These are phyloP conservation scores for Parelbella ahira DNA, from an alignment of 2,888 invertebrate species.

Conservation along the genomic window DNA sequence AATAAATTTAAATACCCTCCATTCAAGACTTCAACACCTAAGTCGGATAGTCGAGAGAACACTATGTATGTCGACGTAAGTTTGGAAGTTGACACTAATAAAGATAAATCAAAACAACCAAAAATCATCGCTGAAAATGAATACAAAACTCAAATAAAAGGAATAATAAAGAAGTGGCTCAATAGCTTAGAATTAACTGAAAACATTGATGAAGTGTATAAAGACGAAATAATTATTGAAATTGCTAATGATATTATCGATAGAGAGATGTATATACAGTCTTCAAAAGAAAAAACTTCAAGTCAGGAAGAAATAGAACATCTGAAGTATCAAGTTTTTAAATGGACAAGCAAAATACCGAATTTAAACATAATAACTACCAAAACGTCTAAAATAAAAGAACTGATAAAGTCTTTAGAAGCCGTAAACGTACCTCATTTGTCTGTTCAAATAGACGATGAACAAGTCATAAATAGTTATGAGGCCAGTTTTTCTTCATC, in stretches of 20 bases:
- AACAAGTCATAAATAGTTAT: background rate
- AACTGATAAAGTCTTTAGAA: slow-evolving; percentile 34
- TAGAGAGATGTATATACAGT: slow-evolving; percentile 46
- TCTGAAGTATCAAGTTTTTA: slow-evolving; percentile 49
- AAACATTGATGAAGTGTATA: slow-evolving; percentile 29
- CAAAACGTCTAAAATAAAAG: slow-evolving; percentile 32
- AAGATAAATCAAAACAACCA: too few relatives aligned
- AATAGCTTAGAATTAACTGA: slow-evolving; percentile 2
- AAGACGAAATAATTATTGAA: slow-evolving; percentile 34
- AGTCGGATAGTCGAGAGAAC: background rate
- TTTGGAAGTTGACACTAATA: too few relatives aligned
- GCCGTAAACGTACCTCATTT: slow-evolving; percentile 1
- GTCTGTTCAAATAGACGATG: background rate
- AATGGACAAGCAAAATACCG: slow-evolving; percentile 38
- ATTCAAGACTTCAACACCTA: slow-evolving; percentile 18
- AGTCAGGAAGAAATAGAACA: slow-evolving; percentile 44
- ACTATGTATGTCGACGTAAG: too few relatives aligned
- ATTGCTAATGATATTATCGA: slow-evolving; percentile 45
- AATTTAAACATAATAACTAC: slow-evolving; percentile 31
- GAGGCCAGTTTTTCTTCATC: background rate
- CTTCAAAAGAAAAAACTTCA: slow-evolving; percentile 35
- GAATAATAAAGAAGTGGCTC: slow-evolving; percentile 14
- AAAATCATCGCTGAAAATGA: too few relatives aligned
- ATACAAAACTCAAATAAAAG: slow-evolving; percentile 14
- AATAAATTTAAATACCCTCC: slow-evolving; percentile 9